Base-by-base conservation (phyloP, 2,113 vertebrate species). In the Cairina moschata region DNA sequence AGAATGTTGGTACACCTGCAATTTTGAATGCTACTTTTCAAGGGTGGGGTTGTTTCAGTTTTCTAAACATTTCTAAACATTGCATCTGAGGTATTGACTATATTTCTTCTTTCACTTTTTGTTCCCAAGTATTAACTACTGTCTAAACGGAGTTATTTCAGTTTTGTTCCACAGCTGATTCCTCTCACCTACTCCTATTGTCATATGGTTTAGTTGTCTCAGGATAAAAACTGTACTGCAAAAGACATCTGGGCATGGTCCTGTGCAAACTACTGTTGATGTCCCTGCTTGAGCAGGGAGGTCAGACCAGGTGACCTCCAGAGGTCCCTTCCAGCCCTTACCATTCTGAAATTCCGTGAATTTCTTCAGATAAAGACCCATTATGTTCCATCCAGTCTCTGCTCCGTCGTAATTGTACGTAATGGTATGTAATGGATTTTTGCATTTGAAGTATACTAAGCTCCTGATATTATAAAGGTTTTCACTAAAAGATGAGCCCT, bases 1-100 rank as follows among this genome's bases (percentile, higher is more conserved):
- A 44, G 83, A 94, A 88, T 44, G 15, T 13, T 44, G 9, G 67
- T 58, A 92, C 23, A 75, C 28, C 42, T 86, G 76, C 52, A 91
- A 85, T 86, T 79, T 68, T 59, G 17, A 67, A 63, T 59, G 62
- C 40, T 75, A 79, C 67, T 79, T 94, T 94, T 94, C 36, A 85
- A 40, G 17, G 13, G 82, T 38, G 48, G 26, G 16, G 5, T 4
- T 46, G 50, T 73, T 31, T 48, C 63, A 4, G 17, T 44, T 72
- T 90, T 63, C 52, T 11, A 32, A 68, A 83, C 31, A 1, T 72
- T 90, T 63, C 52, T 11, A 32, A 68, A 83, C 31, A 1, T 5
- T 2, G 31, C 13, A 74, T n/a, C 52, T 75, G 38, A 78, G 69
- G 4, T 15, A 71, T 4, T 50, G 11, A 59, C 40, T 60, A 12